Evolutionary conservation across 2,888 invertebrate genomes (phyloP), one percentile per base, ranked within the genome.

Genomic region (Merodon equestris): DNA sequence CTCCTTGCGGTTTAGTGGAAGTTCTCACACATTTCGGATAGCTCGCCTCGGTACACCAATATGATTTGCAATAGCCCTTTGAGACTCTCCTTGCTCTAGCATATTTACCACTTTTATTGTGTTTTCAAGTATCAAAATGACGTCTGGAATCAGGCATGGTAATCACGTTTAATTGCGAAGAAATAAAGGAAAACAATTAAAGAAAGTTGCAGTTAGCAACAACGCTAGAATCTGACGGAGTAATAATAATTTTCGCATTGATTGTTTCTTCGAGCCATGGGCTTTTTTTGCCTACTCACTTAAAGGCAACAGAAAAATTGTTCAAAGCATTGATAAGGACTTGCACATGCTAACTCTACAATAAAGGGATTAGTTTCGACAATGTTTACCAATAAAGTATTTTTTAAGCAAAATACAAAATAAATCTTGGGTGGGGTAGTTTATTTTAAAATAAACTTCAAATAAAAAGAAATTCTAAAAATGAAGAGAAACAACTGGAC

Each of bases 221-320:
- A 40, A 9, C 45, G 14, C 13, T 45, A 13, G 13, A 45, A 45
- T 45, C 45, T 9, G 14, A 45, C 14, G 9, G 45, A 7, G 45
- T 13, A 45, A 45, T 13, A 45, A 45, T 45, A 45, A 45, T 45
- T 45, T 13, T 45, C 14, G 45, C 45, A 45, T 45, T 45, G 45
- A 45, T 45, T 45, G 45, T 45, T 14, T 45, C 14, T 14, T 45
- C 45, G 45, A 45, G 45, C 3, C 14, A 45, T 45, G 45, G 13
- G 45, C 45, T 45, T 45, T 13, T n/a, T 14, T 14, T 45, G 45
- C 45, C 45, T 45, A 40, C 13, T n/a, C 40, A 40, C 40, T 9
- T 47, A 17, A 12, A 27, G 27, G n/a, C n/a, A n/a, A n/a, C n/a
- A n/a, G n/a, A n/a, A n/a, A n/a, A n/a, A n/a, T n/a, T n/a, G n/a